Conservation (phyloP, 35 echinoderm and acorn worm genomes). For the Lytechinus variegatus region DNA sequence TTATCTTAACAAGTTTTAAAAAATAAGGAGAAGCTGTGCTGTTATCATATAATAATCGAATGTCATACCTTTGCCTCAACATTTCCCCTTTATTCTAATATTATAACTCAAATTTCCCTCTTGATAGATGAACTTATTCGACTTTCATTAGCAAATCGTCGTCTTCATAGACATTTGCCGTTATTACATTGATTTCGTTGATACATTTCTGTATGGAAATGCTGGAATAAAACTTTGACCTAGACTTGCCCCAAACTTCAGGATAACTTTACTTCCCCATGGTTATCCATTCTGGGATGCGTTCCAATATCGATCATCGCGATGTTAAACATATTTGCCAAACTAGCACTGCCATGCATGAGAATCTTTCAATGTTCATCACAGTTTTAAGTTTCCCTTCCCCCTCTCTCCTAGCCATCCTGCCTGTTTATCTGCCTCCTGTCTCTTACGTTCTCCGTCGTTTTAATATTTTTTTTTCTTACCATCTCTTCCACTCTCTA, state of each 20-base stretch:
- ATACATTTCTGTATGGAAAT: not conserved
- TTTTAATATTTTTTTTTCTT: no score
- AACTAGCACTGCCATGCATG: not conserved
- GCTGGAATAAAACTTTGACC: not conserved
- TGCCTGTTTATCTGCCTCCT: no score
- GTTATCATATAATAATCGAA: no score
- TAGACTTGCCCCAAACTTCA: conserved; percentile 9
- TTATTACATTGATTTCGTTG: not conserved
- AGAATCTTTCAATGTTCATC: not conserved
- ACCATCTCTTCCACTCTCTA: no score
- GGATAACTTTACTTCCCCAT: not conserved
- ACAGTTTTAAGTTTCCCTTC: not conserved
- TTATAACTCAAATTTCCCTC: no score
- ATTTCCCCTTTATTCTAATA: no score
- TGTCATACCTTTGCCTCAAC: no score
- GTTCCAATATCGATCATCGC: not conserved
- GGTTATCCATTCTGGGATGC: not conserved
- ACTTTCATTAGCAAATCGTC: not conserved
- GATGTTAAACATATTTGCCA: not conserved
- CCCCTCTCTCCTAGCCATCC: no score
- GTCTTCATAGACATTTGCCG: not conserved
- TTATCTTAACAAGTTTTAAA: no score
- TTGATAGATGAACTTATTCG: no score
- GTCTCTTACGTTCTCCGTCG: no score
- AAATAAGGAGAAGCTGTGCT: no score